These are phyloP conservation scores for Carassius gibelio DNA, from an alignment of 2,113 vertebrate species.

Conservation along the genomic window DNA sequence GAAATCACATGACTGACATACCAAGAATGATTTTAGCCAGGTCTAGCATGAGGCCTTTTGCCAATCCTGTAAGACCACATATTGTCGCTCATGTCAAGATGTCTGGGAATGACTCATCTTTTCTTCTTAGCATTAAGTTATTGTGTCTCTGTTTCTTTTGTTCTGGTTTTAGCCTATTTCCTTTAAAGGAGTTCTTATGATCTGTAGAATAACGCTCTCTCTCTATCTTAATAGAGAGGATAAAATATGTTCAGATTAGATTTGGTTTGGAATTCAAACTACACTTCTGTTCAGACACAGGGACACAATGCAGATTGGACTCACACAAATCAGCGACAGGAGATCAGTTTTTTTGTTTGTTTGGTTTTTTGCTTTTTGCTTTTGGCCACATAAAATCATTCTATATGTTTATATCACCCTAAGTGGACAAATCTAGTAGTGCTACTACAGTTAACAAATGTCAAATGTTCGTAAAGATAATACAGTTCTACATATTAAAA, in stretches of 20 bases:
- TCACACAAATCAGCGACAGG: neutral
- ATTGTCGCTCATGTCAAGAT: neutral
- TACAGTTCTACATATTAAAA: no score
- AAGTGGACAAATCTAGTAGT: neutral
- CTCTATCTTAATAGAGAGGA: neutral
- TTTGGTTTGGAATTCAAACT: neutral
- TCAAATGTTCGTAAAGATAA: neutral
- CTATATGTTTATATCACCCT: no score
- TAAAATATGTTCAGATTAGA: neutral
- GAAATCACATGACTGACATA: conserved; percentile 7
- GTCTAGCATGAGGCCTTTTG: neutral
- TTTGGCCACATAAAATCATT: neutral
- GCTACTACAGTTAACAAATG: neutral
- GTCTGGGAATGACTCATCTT: conserved; percentile 15
- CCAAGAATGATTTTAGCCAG: conserved; percentile 8
- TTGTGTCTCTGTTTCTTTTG: neutral
- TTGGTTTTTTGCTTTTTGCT: neutral
- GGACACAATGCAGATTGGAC: neutral
- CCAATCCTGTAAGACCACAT: conserved; percentile 9
- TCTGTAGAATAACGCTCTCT: neutral
- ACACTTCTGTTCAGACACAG: neutral
- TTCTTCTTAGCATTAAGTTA: conserved; percentile 4
- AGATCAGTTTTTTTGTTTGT: neutral
- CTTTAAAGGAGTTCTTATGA: neutral
- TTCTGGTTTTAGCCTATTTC: neutral